Evolutionary conservation across 2,113 vertebrate species (phyloP).

Genomic region (Bos javanicus): DNA sequence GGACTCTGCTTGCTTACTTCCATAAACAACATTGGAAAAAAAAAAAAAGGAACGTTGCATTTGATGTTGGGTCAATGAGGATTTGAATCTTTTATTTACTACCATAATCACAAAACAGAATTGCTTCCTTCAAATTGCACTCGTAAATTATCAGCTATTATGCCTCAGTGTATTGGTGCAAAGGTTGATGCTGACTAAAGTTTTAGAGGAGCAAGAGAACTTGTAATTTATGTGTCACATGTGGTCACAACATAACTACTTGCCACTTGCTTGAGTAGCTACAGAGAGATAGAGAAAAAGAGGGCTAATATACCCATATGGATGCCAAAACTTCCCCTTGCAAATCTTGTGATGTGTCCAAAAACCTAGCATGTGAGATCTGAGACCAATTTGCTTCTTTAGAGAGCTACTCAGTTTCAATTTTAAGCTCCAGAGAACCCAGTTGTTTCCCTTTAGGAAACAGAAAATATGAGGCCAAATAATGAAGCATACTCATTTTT

Average conservation of each 20-base stretch:
- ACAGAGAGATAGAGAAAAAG: background rate
- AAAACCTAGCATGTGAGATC: background rate
- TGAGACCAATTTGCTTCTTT: background rate
- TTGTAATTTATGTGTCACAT: background rate
- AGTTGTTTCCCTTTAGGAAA: background rate
- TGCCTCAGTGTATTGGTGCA: background rate
- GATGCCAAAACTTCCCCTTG: background rate
- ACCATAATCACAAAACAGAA: conserved; percentile 4
- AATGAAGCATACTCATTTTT: background rate
- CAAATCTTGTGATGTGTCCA: background rate
- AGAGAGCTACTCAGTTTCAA: background rate
- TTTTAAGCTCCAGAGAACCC: background rate
- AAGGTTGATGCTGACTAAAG: background rate
- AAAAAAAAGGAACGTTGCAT: background rate
- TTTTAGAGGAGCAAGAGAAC: background rate
- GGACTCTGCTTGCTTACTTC: background rate
- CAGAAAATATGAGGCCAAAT: background rate
- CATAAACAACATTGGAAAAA: background rate
- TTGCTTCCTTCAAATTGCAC: conserved; percentile 23
- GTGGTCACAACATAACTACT: background rate
- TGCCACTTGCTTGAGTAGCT: background rate
- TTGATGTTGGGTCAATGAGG: background rate
- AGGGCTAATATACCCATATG: background rate
- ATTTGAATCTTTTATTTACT: conserved; percentile 37
- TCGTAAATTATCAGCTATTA: conserved; percentile 35